Percentiles rank a stretch among this genome's conserved stretches.
These are phyloP conservation scores for Cactoblastis cactorum DNA, from an alignment of 2,888 invertebrate genomes.

Conservation along the genomic window DNA sequence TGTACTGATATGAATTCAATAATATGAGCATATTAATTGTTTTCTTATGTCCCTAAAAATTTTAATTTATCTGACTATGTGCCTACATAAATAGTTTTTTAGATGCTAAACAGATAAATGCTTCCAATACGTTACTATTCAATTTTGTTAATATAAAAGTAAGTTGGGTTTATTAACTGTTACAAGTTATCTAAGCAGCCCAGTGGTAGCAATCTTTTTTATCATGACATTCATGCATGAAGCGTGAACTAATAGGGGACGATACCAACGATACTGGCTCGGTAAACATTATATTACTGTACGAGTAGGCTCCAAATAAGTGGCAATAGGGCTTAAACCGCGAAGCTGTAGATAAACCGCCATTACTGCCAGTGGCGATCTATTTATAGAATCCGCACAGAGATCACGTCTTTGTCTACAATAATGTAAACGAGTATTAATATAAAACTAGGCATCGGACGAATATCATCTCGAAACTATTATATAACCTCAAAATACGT, in stretches of 20 bases:
- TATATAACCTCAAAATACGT: slow-evolving; percentile 54
- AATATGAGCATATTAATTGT: neutral
- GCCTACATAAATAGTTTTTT: too few species aligned
- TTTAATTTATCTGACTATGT: neutral
- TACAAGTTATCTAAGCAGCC: slow-evolving; percentile 2
- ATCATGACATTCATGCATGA: slow-evolving; percentile 40
- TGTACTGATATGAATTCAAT: neutral
- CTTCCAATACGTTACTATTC: too few species aligned
- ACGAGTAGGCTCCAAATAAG: slow-evolving; percentile 27
- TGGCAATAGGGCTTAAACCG: slow-evolving; percentile 51
- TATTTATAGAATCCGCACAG: slow-evolving; percentile 73
- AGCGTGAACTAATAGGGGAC: slow-evolving; percentile 23
- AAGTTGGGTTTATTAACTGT: neutral
- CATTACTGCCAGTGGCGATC: slow-evolving; percentile 60
- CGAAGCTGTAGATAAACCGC: slow-evolving; percentile 71
- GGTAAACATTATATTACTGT: slow-evolving; percentile 29
- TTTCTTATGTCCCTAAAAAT: neutral
- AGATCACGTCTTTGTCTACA: slow-evolving; percentile 76
- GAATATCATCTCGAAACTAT: slow-evolving; percentile 53
- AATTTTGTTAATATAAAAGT: too few species aligned
- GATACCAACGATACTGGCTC: neutral
- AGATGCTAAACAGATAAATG: too few species aligned
- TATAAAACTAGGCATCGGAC: slow-evolving; percentile 45
- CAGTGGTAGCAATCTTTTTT: slow-evolving; percentile 7
- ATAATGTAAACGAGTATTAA: slow-evolving; percentile 67